These are phyloP conservation scores for Linepithema humile DNA, from an alignment of 1,140 invertebrate genomes.

Conservation along the genomic window DNA sequence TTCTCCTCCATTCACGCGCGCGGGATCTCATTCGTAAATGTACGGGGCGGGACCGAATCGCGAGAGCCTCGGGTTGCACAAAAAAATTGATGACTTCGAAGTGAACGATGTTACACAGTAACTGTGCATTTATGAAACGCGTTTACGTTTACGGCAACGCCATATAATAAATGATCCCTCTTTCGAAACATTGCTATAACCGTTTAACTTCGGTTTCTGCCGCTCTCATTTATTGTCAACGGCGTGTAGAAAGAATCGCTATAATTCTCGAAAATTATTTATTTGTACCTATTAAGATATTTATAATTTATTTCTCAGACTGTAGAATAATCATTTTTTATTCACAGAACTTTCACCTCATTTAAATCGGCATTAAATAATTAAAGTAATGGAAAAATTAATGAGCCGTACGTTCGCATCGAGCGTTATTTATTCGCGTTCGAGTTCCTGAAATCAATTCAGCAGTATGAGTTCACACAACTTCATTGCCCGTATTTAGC, in stretches of 20 bases:
- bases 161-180: not conserved
- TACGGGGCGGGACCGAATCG: not conserved
- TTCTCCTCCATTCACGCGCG: slow-evolving; percentile 48
- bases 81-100: slow-evolving; percentile 43
- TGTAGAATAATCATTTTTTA: too few relatives aligned
- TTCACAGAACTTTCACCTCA: too few relatives aligned
- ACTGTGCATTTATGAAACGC: slow-evolving; percentile 12
- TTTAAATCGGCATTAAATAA: too few relatives aligned
- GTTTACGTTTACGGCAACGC: slow-evolving; percentile 1
- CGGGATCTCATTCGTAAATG: slow-evolving; percentile 45
- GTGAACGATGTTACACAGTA: slow-evolving; percentile 43
- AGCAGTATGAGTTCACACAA: not conserved
- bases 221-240: not conserved
- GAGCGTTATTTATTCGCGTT: not conserved
- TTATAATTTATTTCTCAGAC: too few relatives aligned
- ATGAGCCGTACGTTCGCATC: not conserved
- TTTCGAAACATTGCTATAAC: slow-evolving; percentile 16
- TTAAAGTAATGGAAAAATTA: not conserved
- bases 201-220: not conserved
- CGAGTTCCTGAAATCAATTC: not conserved
- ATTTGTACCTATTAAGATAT: too few relatives aligned
- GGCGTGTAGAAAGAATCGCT: not conserved
- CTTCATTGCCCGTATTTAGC: not conserved
- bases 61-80: slow-evolving; percentile 7
- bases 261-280: too few relatives aligned